These are phyloP conservation scores for Eufriesea mexicana DNA, from an alignment of 1,140 invertebrate species.

Conservation along the genomic window DNA sequence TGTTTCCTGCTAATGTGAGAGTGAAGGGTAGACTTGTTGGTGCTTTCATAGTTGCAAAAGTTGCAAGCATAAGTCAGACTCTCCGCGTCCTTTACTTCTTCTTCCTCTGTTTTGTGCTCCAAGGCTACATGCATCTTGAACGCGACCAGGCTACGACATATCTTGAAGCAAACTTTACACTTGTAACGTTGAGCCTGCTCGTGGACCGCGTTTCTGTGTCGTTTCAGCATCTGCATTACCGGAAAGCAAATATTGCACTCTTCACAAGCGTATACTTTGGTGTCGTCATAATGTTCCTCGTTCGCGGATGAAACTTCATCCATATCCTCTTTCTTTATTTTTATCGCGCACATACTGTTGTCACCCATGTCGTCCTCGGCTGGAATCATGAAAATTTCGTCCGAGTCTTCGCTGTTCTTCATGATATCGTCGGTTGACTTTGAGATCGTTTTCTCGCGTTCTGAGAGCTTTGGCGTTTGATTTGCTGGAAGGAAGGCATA, in stretches of 20 bases:
- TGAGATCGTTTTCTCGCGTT: neutral
- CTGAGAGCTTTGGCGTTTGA: constrained; percentile 7
- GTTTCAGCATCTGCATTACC: constrained; percentile 76
- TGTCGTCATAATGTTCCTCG: constrained; percentile 20
- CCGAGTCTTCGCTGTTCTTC: neutral
- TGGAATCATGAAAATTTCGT: neutral
- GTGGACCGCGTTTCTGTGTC: constrained; percentile 71
- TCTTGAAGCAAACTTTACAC: constrained; percentile 69
- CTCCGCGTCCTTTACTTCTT: neutral
- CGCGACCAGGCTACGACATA: constrained; percentile 59
- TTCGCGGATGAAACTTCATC: neutral
- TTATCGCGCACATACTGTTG: constrained; percentile 44
- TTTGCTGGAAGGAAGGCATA: constrained; percentile 73
- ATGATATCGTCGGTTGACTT: neutral
- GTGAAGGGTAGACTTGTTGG: constrained; percentile 68
- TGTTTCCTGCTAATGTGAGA: constrained; percentile 74
- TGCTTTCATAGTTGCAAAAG: constrained; percentile 68
- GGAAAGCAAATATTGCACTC: constrained; percentile 83
- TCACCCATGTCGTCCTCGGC: constrained; percentile 15
- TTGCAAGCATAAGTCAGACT: constrained; percentile 60
- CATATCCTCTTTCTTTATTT: constrained; percentile 56
- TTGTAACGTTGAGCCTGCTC: constrained; percentile 60
- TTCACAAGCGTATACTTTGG: constrained; percentile 74
- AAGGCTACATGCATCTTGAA: constrained; percentile 64
- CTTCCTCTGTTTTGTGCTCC: constrained; percentile 56